A percentile compares a stretch with the other conserved stretches of the same genome.
Conservation (phyloP, 2,113 vertebrate species). For the Saccopteryx leptura region DNA sequence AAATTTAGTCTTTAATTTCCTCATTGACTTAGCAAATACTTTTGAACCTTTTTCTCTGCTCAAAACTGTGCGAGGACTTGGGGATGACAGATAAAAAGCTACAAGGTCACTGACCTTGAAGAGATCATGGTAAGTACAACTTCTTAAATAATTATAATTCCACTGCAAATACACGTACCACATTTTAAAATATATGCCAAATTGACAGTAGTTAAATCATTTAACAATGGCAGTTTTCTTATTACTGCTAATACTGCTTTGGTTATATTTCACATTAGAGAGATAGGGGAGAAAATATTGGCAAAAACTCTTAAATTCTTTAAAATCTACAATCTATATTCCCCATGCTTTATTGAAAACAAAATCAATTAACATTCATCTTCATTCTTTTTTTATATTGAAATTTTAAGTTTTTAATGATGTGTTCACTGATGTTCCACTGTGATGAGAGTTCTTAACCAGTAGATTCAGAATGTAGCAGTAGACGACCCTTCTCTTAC, state of each 20-base stretch:
- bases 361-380: not conserved
- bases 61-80: not conserved
- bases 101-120: not conserved
- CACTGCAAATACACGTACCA: not conserved
- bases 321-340: not conserved
- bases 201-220: not conserved
- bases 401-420: not conserved
- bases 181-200: not conserved
- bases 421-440: not conserved
- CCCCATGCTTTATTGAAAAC: not conserved
- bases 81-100: not conserved
- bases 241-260: not conserved
- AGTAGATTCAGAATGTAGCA: not conserved
- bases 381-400: not conserved
- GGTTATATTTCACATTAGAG: conserved; percentile 26
- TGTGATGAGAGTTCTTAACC: not conserved
- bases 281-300: not conserved
- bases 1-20: conserved; percentile 14
- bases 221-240: conserved; percentile 27
- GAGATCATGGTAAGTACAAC: not conserved
- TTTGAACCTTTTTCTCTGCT: not conserved
- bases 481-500: not conserved
- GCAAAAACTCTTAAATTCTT: not conserved
- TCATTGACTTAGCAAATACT: not conserved
- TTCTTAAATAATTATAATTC: conserved; percentile 2